Evolutionary conservation across 2,888 invertebrate species (phyloP), one percentile per base, ranked within the genome.

Genomic region (Serrognathus titanus): DNA sequence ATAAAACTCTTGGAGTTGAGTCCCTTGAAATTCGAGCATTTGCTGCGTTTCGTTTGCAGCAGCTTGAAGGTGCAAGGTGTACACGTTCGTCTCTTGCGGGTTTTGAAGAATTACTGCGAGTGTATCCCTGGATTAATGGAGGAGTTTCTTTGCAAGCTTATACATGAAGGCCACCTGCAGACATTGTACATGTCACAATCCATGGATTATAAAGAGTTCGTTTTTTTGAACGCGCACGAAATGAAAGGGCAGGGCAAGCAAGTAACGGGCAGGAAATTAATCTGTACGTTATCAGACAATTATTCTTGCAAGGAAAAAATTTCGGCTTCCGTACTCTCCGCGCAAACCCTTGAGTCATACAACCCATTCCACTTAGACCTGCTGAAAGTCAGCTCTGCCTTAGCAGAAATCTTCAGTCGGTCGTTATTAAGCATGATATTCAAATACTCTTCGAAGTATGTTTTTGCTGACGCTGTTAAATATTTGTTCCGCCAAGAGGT

Each of bases 11-110:
- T 79, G 40, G 69, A 75, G 3, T 24, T 85, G 50, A 71, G 71
- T 1, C 78, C 80, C 11, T 65, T 85, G 51, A 65, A 75, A 20
- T 55, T 72, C 1, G 63, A 70, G 2, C 76, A 77, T 71, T 74
- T 83, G 45, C 74, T 82, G 1, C 72, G 81, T 24, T 73, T 86
- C 31, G 82, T 83, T 31, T 86, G 86, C 62, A 84, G 85, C 73
- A 79, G 85, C 66, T 73, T 86, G 60, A 80, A 83, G 48, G 84
- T 85, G 1, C 72, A 77, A 48, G 86, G 81, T 1, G 81, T 86
- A 13, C 80, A 84, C 0, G 71, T 69, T 46, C 80, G 81, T 54
- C 71, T 86, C 51, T 79, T 82, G 57, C 75, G 76, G 69, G 79
- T 81, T 37, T 71, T 82, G 1, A 69, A 65, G 57, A 65, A 66